These are phyloP conservation scores for Benthosema pterotum DNA, from an alignment of 2,797 vertebrate genomes.

Conservation along the genomic window DNA sequence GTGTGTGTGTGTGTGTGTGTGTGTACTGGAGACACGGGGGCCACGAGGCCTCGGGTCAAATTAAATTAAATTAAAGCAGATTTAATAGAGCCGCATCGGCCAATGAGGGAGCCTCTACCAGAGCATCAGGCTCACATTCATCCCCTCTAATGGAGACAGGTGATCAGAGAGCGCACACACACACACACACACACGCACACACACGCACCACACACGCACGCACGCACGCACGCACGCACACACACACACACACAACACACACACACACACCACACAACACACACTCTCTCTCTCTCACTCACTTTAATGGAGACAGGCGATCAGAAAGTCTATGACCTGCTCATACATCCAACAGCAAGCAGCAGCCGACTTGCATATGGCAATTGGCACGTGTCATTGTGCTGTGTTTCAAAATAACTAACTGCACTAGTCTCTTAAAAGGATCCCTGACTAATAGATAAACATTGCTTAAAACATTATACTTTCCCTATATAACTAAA, in stretches of 20 bases:
- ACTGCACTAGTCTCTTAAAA: too few species aligned
- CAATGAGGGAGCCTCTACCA: slow-evolving; percentile 67
- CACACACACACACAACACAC: neutral
- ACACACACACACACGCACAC: slow-evolving; percentile 37
- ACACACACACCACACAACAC: too few species aligned
- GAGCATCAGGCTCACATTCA: slow-evolving; percentile 66
- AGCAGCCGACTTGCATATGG: too few species aligned
- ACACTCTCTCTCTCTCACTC: too few species aligned
- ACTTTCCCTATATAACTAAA: too few species aligned
- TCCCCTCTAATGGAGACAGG: slow-evolving; percentile 58
- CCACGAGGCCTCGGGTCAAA: slow-evolving; percentile 55
- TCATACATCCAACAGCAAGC: too few species aligned
- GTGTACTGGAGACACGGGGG: slow-evolving; percentile 59
- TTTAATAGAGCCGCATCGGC: slow-evolving; percentile 74
- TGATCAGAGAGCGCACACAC: slow-evolving; percentile 55
- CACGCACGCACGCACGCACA: neutral
- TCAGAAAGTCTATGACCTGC: too few species aligned
- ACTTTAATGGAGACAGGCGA: too few species aligned
- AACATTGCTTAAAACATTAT: too few species aligned
- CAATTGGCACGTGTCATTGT: too few species aligned
- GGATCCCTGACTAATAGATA: too few species aligned
- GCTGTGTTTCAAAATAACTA: too few species aligned
- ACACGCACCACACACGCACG: neutral
- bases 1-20: slow-evolving; percentile 1
- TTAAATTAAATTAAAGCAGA: slow-evolving; percentile 78